phyloP scores from a whole-genome alignment of 2,888 invertebrate species.

The Dorcus parallelipipedus region DNA sequence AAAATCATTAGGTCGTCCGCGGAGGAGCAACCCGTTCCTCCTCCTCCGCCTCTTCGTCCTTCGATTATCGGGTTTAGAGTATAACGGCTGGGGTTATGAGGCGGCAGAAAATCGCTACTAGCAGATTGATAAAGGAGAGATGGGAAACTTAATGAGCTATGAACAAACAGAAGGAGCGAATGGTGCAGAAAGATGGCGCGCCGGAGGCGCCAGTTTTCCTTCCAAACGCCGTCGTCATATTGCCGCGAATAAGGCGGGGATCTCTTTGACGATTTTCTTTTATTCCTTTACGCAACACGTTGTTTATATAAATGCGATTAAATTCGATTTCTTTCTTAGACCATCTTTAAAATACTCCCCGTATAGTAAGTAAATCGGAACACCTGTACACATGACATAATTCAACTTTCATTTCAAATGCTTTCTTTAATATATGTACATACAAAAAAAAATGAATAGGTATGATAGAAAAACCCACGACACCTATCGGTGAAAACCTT shows the following conservation, averaged over 20 bases:
- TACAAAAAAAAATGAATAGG: too few relatives aligned
- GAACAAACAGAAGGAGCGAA: constrained; percentile 45
- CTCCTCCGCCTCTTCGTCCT: constrained; percentile 10
- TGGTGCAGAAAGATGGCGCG: constrained; percentile 40
- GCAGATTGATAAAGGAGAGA: constrained; percentile 47
- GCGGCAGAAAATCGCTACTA: constrained; percentile 42
- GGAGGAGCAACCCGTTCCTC: constrained; percentile 6
- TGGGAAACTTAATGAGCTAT: constrained; percentile 47
- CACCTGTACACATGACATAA: too few relatives aligned
- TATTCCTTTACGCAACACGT: too few relatives aligned
- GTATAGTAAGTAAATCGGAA: too few relatives aligned
- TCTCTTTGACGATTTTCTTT: too few relatives aligned
- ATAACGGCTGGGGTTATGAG: constrained; percentile 38
- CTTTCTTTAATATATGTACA: too few relatives aligned
- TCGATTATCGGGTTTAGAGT: constrained; percentile 37
- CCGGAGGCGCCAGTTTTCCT: constrained; percentile 14
- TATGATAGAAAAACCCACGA: too few relatives aligned
- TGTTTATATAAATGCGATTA: neutral
- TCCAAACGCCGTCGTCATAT: too few relatives aligned
- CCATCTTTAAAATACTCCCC: neutral
- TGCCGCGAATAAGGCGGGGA: too few relatives aligned
- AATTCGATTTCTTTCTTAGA: neutral
- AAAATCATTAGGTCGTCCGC: constrained; percentile 30
- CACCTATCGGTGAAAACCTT: too few relatives aligned
- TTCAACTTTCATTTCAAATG: too few relatives aligned